Conservation (phyloP, 2,888 invertebrate species). For the Metellina segmentata region DNA sequence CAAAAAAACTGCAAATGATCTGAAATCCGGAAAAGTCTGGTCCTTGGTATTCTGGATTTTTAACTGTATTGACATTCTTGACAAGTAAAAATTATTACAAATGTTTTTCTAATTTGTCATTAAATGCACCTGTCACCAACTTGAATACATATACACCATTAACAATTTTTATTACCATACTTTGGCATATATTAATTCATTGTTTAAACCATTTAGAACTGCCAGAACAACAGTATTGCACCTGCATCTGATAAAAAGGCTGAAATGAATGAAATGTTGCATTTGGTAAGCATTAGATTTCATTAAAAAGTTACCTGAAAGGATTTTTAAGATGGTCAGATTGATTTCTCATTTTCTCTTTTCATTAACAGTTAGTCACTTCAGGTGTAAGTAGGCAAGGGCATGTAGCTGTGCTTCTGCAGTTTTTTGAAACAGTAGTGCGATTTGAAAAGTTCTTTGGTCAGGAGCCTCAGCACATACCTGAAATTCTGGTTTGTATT, state of each 20-base stretch:
- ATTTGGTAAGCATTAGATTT: slow-evolving; percentile 79
- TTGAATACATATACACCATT: too few relatives aligned
- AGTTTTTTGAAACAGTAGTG: slow-evolving; percentile 83
- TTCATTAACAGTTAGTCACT: slow-evolving; percentile 80
- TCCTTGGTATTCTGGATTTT: too few relatives aligned
- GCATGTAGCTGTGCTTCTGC: slow-evolving; percentile 82
- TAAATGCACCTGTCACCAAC: too few relatives aligned
- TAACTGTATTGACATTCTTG: too few relatives aligned
- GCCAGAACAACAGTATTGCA: slow-evolving; percentile 81
- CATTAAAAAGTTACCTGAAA: not conserved
- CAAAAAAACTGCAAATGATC: too few relatives aligned
- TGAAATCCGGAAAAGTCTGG: too few relatives aligned
- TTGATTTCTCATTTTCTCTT: not conserved
- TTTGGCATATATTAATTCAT: not conserved
- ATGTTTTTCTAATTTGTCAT: too few relatives aligned
- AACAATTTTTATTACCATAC: not conserved
- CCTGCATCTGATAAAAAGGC: slow-evolving; percentile 80
- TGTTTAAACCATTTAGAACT: slow-evolving; percentile 78
- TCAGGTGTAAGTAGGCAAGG: slow-evolving; percentile 82
- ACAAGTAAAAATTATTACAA: too few relatives aligned
- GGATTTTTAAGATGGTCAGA: too few relatives aligned
- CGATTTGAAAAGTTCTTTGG: slow-evolving; percentile 84
- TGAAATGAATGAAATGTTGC: slow-evolving; percentile 82
- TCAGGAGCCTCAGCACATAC: slow-evolving; percentile 82
- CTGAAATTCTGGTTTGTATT: slow-evolving; percentile 81